Evolutionary conservation across 53 echinoderm and acorn worm species (phyloP), one percentile per base, ranked within the genome.

Genomic region (Pentamera pediparva): DNA sequence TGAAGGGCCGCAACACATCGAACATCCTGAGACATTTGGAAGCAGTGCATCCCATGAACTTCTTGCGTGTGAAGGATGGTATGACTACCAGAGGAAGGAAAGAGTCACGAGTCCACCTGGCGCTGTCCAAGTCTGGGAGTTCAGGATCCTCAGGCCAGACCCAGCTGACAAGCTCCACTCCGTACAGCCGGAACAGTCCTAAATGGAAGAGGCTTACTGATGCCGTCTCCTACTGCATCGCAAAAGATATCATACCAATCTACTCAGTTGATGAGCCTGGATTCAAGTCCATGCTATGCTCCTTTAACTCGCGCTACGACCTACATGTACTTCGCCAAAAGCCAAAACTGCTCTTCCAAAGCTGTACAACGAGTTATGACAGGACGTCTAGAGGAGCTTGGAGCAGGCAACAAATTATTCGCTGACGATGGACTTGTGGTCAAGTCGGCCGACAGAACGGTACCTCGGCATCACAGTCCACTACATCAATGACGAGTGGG

Each of bases 191-290:
- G 45, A 12, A 45, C 10, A 45, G n/a, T n/a, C n/a, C n/a, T n/a
- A 25, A 57, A 21, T 75, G 59, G 62, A 62, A 62, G 22, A 28
- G 18, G 9, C 26, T 77, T 26, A 77, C 62, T 1, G 77, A 77
- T 27, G 61, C 77, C 7, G 62, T 77, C 18, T 48, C 77, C 1
- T n/a, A 62, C 32, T 77, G 41, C 30, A 61, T 61, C 20, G 62
- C 77, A 6, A 76, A 62, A 35, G 48, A 77, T 20, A 61, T 61
- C n/a, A 45, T 62, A 28, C 62, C 77, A 13, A 48, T 77, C 5
- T 77, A 77, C 51, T 61, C 62, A 1, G 51, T 77, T 11, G 62
- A 40, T 31, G 62, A 77, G 24, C 25, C 15, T 17, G 77, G 77
- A 0, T 77, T 77, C 63, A 62, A 32, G 30, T 19, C 45, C 20